Conservation (phyloP, 2,888 invertebrate species). For the Netelia fuscicornis region DNA sequence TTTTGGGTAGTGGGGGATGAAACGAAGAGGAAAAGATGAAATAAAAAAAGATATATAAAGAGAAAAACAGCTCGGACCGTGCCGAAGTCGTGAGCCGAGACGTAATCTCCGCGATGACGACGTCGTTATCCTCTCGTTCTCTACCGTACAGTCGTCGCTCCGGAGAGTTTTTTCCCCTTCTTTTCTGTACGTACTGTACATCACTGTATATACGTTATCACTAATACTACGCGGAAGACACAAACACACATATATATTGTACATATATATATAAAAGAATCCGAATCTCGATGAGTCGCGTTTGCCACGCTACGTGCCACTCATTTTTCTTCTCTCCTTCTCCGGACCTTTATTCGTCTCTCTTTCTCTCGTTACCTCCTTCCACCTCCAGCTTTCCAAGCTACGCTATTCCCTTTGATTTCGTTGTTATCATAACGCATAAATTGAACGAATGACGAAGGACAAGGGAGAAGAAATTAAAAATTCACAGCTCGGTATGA, state of each 20-base stretch:
- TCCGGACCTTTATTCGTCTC: not conserved
- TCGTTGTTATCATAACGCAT: slow-evolving; percentile 20
- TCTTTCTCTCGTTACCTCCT: not conserved
- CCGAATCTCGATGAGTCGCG: slow-evolving; percentile 50
- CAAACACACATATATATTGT: not conserved
- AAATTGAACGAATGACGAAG: not conserved
- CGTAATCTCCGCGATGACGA: slow-evolving; percentile 71
- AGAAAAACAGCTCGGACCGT: slow-evolving; percentile 29
- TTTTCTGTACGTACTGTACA: slow-evolving; percentile 5
- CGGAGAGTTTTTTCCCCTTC: slow-evolving; percentile 57
- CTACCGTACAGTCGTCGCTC: slow-evolving; percentile 47
- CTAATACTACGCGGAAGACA: too few species aligned
- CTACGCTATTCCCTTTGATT: slow-evolving; percentile 52
- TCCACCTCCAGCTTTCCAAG: slow-evolving; percentile 3
- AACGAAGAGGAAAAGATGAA: slow-evolving; percentile 34
- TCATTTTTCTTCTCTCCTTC: slow-evolving; percentile 37
- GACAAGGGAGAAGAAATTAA: slow-evolving; percentile 5
- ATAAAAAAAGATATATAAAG: slow-evolving; percentile 8
- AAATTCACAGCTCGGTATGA: slow-evolving; percentile 21
- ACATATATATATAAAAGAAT: slow-evolving; percentile 53
- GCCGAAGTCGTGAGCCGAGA: slow-evolving; percentile 45
- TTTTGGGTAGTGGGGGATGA: slow-evolving; percentile 17
- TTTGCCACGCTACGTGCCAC: slow-evolving; percentile 34
- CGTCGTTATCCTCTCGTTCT: slow-evolving; percentile 68
- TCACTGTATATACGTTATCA: too few species aligned